phyloP scores from a whole-genome alignment of 2,113 vertebrate genomes.

The Aegypius monachus region DNA sequence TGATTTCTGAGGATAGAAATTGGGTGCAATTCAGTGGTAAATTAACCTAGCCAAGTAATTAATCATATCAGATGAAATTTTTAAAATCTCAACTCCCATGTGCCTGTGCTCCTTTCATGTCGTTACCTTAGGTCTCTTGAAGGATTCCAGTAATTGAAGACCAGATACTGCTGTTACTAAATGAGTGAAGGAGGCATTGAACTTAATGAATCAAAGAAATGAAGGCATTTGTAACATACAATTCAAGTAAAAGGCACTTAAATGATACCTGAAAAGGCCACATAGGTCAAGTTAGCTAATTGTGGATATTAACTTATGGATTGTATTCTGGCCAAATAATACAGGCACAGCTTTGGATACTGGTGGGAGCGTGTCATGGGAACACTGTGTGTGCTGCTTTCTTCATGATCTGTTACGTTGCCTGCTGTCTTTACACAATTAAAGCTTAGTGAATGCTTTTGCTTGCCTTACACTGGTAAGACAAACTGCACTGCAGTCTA shows the following conservation, averaged over 20 bases:
- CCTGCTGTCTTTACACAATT: background rate
- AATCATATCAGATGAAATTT: background rate
- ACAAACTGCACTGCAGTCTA: background rate
- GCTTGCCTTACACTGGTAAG: background rate
- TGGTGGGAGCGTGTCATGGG: background rate
- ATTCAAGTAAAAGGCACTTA: slow-evolving; percentile 14
- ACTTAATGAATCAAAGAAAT: slow-evolving; percentile 8
- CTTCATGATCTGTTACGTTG: fast-evolving
- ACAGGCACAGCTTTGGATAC: background rate
- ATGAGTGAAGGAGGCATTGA: background rate
- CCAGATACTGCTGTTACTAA: background rate
- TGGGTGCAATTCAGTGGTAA: background rate
- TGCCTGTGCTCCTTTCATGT: background rate
- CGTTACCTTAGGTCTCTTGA: background rate
- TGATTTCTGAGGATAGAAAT: background rate
- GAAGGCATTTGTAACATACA: background rate
- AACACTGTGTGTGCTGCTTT: background rate
- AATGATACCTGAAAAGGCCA: background rate
- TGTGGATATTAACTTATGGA: background rate
- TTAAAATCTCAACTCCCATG: background rate
- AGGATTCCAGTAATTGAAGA: background rate
- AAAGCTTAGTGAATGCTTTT: background rate
- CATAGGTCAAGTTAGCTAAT: slow-evolving; percentile 15
- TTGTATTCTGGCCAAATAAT: background rate
- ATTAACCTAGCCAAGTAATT: slow-evolving; percentile 1